Evolutionary conservation across 2,888 invertebrate species (phyloP).

Genomic region (Iphiclides podalirius): DNA sequence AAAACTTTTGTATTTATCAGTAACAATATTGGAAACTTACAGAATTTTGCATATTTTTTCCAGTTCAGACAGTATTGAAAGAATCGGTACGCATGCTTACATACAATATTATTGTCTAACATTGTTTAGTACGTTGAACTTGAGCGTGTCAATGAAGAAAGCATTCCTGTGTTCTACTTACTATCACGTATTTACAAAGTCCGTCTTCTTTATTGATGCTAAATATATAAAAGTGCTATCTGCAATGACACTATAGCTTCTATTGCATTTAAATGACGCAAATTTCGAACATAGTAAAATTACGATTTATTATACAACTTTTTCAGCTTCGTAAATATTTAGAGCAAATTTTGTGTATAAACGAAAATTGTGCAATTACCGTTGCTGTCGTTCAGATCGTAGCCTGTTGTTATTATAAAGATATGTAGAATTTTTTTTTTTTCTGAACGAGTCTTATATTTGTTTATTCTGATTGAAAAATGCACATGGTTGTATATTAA

Average conservation of each 20-base stretch:
- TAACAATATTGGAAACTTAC: slow-evolving; percentile 40
- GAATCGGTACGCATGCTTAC: slow-evolving; percentile 69
- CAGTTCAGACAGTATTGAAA: slow-evolving; percentile 62
- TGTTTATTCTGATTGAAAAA: too few relatives aligned
- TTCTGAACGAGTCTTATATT: too few relatives aligned
- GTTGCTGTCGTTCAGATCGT: slow-evolving; percentile 13
- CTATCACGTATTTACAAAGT: not conserved
- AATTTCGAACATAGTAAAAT: slow-evolving; percentile 9
- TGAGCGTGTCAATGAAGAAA: slow-evolving; percentile 4
- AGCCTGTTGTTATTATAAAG: slow-evolving; percentile 7
- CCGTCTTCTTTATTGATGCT: not conserved
- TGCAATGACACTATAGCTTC: slow-evolving; percentile 5
- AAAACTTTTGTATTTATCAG: slow-evolving; percentile 4
- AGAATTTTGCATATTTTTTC: slow-evolving; percentile 54
- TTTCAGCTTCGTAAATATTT: slow-evolving; percentile 9
- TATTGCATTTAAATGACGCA: slow-evolving; percentile 5
- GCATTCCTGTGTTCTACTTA: not conserved
- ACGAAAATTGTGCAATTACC: slow-evolving; percentile 14
- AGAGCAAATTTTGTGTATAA: not conserved
- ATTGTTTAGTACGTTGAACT: not conserved
- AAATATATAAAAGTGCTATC: slow-evolving; percentile 1
- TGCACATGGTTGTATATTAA: too few relatives aligned
- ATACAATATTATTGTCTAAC: slow-evolving; percentile 24
- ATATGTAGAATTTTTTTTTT: too few relatives aligned
- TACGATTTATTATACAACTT: not conserved